Conservation (phyloP, 2,797 vertebrate species). For the Cetoscarus ocellatus region DNA sequence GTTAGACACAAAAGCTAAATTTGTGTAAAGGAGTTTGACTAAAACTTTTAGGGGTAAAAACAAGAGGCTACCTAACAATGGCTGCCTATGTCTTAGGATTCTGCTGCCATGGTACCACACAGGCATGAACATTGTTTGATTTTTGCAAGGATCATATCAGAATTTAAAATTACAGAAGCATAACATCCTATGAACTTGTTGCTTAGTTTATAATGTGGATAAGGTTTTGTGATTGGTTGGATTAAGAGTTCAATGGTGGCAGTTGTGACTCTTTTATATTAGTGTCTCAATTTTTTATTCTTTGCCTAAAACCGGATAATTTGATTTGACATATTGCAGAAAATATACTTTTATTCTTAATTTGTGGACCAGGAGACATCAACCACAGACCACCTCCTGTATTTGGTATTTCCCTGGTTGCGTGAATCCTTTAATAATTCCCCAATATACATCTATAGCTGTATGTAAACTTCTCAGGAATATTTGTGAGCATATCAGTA, state of each 20-base stretch:
- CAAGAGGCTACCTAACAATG: too few species aligned
- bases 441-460: constrained; percentile 13
- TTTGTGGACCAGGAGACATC: constrained; percentile 2
- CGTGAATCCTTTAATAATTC: constrained; percentile 18
- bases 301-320: constrained; percentile 3
- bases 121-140: too few species aligned
- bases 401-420: constrained; percentile 24
- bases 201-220: constrained; percentile 5
- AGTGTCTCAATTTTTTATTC: neutral
- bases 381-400: constrained; percentile 9
- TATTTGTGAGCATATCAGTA: constrained; percentile 24
- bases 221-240: constrained; percentile 10
- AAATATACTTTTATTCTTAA: neutral
- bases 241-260: neutral
- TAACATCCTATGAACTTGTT: neutral
- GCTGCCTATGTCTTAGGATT: too few species aligned
- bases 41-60: too few species aligned
- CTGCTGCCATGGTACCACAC: too few species aligned
- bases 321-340: constrained; percentile 4
- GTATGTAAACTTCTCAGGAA: constrained; percentile 21
- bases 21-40: too few species aligned
- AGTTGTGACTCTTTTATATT: constrained; percentile 9
- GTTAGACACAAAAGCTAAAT: too few species aligned
- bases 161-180: too few species aligned
- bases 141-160: too few species aligned